Evolutionary conservation across 2,888 invertebrate species (phyloP).

Genomic region (Cremastobaeus sp.): DNA sequence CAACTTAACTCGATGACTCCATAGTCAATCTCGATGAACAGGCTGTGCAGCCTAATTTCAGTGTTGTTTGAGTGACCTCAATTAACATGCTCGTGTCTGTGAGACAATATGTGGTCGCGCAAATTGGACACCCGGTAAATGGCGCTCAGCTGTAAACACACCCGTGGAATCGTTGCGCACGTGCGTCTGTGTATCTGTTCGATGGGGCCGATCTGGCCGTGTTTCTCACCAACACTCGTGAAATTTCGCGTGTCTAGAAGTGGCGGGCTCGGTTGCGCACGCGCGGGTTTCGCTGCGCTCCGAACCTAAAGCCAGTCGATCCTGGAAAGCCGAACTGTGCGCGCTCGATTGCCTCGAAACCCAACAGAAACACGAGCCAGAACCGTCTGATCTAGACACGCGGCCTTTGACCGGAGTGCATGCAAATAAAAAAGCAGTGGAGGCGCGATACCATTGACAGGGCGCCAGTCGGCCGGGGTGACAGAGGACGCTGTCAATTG

Average conservation of each 20-base stretch:
- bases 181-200: constrained; percentile 48
- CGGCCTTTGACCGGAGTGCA: background rate
- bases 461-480: background rate
- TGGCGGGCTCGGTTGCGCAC: constrained; percentile 49
- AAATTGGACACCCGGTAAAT: constrained; percentile 43
- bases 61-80: constrained; percentile 30
- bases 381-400: constrained; percentile 8
- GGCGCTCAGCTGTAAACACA: constrained; percentile 37
- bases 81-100: constrained; percentile 1
- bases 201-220: constrained; percentile 19
- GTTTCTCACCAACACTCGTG: constrained; percentile 27
- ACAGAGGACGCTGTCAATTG: background rate
- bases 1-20: too few relatives aligned
- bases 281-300: constrained; percentile 51
- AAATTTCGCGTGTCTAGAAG: constrained; percentile 44
- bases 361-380: constrained; percentile 17
- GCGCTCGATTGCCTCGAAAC: constrained; percentile 22
- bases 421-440: too few relatives aligned
- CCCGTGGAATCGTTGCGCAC: constrained; percentile 18
- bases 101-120: constrained; percentile 1
- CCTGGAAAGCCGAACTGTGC: constrained; percentile 46
- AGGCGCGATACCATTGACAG: background rate
- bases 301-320: constrained; percentile 55
- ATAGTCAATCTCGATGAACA: background rate
- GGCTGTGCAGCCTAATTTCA: background rate